These are phyloP conservation scores for Hydrozoanthus gracilis DNA, from an alignment of 92 coral and sea anemone genomes.

Conservation along the genomic window DNA sequence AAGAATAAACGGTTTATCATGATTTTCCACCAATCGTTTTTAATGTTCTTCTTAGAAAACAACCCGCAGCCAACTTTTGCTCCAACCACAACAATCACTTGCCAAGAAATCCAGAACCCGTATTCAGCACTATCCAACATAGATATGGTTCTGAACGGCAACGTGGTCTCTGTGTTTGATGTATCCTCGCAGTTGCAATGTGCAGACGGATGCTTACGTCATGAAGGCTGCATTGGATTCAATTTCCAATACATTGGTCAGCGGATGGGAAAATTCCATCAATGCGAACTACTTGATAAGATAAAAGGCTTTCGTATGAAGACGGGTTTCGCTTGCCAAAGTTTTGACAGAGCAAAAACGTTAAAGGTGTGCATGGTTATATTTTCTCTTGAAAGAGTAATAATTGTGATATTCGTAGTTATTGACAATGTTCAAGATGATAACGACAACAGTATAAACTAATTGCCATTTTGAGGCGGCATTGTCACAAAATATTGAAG, in stretches of 20 bases:
- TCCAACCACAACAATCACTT: not conserved
- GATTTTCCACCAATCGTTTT: too few relatives aligned
- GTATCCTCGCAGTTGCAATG: slow-evolving; percentile 19
- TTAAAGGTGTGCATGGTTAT: not conserved
- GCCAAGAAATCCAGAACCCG: not conserved
- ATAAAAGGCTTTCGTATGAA: not conserved
- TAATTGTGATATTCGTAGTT: too few relatives aligned
- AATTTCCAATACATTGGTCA: not conserved
- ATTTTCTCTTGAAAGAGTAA: not conserved
- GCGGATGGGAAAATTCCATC: not conserved
- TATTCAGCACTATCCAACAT: not conserved
- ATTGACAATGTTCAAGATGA: too few relatives aligned
- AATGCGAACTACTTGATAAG: not conserved
- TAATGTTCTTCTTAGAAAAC: not conserved
- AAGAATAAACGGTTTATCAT: too few relatives aligned
- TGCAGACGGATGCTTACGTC: slow-evolving; percentile 25
- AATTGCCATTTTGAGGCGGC: too few relatives aligned
- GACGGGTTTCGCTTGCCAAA: not conserved
- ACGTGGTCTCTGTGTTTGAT: not conserved
- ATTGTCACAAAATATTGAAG: too few relatives aligned
- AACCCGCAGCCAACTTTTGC: not conserved
- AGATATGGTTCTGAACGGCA: not conserved
- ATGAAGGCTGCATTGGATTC: slow-evolving; percentile 10
- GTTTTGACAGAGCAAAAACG: not conserved
- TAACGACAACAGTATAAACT: not conserved